phyloP scores from a whole-genome alignment of 2,797 vertebrate species.

The Momotus momota region DNA sequence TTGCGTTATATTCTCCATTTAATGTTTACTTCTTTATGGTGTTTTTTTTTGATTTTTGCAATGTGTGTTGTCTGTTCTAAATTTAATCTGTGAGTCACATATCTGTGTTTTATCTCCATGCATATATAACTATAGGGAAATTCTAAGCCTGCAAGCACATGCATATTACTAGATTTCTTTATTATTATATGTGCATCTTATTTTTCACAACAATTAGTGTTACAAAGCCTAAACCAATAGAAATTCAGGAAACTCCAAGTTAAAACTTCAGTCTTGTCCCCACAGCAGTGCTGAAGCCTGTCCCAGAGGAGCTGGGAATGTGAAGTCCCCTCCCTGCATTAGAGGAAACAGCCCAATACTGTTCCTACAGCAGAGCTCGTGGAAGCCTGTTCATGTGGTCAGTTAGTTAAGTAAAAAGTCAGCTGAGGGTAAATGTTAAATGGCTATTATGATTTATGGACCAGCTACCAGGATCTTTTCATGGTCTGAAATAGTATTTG shows the following conservation, averaged over 20 bases:
- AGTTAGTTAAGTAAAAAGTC: neutral
- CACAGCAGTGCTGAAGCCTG: neutral
- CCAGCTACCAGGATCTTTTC: neutral
- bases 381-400: neutral
- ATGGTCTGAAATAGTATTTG: neutral
- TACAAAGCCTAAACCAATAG: neutral
- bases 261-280: neutral
- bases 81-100: neutral
- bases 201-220: neutral
- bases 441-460: neutral
- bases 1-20: neutral
- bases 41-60: neutral
- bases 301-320: neutral
- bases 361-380: neutral
- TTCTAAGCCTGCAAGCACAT: neutral
- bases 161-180: neutral
- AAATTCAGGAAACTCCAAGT: neutral
- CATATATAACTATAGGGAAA: neutral
- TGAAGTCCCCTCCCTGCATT: neutral
- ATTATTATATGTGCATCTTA: neutral
- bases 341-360: neutral
- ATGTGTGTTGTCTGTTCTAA: neutral
- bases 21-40: neutral
- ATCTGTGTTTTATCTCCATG: neutral
- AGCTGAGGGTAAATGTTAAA: neutral